Base-by-base conservation (phyloP, 1,140 invertebrate genomes). In the Cepaea nemoralis region DNA sequence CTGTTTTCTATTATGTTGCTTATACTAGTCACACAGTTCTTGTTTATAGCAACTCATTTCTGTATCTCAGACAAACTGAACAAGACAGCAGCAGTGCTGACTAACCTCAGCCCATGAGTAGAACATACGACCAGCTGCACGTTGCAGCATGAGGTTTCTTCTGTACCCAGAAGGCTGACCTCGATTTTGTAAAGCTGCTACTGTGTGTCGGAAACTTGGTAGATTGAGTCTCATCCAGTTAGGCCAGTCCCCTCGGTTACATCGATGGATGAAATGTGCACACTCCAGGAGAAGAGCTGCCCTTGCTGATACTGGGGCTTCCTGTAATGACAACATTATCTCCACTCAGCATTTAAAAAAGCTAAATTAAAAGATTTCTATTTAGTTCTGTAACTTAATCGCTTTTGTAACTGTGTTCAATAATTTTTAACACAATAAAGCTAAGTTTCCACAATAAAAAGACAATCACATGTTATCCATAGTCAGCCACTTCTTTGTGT, bases 231-330 rank as follows among this genome's bases (percentile, higher is more conserved):
- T 96, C 95, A 98, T 97, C 97, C 97, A 98, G 3, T 94, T 93
- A 22, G 98, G 98, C 98, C 98, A 99, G 84, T 98, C 96, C 0
- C 98, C 97, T 92, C 97, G 96, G 89, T 99, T 99, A 90, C 98
- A 99, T 79, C 95, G 95, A 90, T 99, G 97, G 0, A 99, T 97
- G 88, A 99, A 96, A 91, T 98, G 95, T 6, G 97, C 95, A 91
- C 98, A 99, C 92, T 99, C 98, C 48, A 99, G 91, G 40, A 99
- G 90, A 48, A 99, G 93, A 0, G 96, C 94, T 24, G 98, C 98
- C 88, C 97, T 92, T 0, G 96, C 94, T 0, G 98, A 95, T 0
- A 99, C 95, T 5, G 98, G 97, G 35, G 98, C 96, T 91, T 98
- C 97, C 97, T 99, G 91, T n/a, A 83, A 55, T 70, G 70, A 69